Base-by-base conservation (phyloP, 2,113 vertebrate genomes). In the Andinoacara biseriatus region DNA sequence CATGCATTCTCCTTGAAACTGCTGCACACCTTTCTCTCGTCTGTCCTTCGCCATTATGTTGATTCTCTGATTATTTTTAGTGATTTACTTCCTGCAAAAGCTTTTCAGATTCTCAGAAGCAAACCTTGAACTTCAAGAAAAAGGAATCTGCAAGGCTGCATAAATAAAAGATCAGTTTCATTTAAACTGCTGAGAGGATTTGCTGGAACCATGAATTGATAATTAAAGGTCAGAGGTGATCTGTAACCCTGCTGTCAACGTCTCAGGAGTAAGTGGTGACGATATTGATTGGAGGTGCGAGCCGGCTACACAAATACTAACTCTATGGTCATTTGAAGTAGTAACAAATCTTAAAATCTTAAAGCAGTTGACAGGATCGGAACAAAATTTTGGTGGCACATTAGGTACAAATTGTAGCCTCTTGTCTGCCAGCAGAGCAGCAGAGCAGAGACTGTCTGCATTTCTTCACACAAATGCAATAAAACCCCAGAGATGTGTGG, bases 381-480 rank as follows among this genome's bases (percentile, higher is more conserved):
- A 76, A 65, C 10, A 74, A 75, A 78, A 78, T 20, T 74, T 82
- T 0, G 1, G 26, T 58, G 74, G 26, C 0, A 57, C 24, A 10
- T 22, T 7, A 46, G 20, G 75, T 31, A 29, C 8, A 49, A 67
- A 77, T 29, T 54, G 40, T 24, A 43, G 82, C 80, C 31, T 72
- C 43, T 49, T 8, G 46, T 56, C 84, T 78, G 72, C 35, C 31
- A 87, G 11, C 13, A 78, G 8, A 77, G 57, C 62, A 80, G 83
- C 74, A 59, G 46, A 60, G 22, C 24, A 20, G 59, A 33, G 7
- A 65, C 7, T 3, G 75, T 84, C 40, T 60, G 61, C 20, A 38
- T 17, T 74, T 78, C 35, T 62, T 63, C 52, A 82, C 35, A 76
- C 54, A 80, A 62, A 67, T 58, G 67, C 86, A 83, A 65, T 90